These are phyloP conservation scores for Scaptomyza pallida DNA, from an alignment of 1,140 invertebrate genomes.

Conservation along the genomic window DNA sequence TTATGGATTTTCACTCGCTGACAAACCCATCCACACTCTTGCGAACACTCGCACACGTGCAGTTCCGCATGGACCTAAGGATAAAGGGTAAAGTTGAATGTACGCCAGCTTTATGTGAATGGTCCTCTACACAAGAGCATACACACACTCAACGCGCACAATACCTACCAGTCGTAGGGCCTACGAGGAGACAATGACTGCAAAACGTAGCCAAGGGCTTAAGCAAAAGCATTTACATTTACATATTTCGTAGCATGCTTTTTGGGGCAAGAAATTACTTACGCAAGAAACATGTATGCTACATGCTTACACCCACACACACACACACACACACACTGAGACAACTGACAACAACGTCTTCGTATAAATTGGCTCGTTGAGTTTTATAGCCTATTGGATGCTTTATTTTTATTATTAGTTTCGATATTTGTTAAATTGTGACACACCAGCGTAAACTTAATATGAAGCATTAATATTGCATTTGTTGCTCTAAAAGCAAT, in stretches of 20 bases:
- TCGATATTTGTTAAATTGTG: constrained; percentile 1
- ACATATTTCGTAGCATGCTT: constrained; percentile 34
- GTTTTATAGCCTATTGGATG: constrained; percentile 28
- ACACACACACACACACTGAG: neutral
- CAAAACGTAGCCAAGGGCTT: constrained; percentile 7
- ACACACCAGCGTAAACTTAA: constrained; percentile 38
- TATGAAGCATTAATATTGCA: constrained; percentile 42
- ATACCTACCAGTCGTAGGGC: constrained; percentile 1
- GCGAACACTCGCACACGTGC: constrained; percentile 1
- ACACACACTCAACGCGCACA: constrained; percentile 44
- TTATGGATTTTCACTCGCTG: constrained; percentile 46
- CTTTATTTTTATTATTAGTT: constrained; percentile 34
- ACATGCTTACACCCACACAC: neutral
- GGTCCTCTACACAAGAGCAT: constrained; percentile 29
- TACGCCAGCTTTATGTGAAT: constrained; percentile 37
- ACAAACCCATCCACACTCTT: constrained; percentile 15
- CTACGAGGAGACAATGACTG: neutral
- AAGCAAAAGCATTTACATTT: constrained; percentile 2
- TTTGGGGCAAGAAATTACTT: constrained; percentile 12
- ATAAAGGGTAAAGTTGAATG: constrained; percentile 59
- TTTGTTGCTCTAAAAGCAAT: constrained; percentile 17
- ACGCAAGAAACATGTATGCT: neutral
- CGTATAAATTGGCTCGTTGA: constrained; percentile 17
- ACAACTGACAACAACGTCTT: neutral
- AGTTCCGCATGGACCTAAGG: constrained; percentile 5